Percentiles rank a stretch among this genome's conserved stretches.
Conservation (phyloP, 2,113 vertebrate species). For the Leptodactylus fuscus region DNA sequence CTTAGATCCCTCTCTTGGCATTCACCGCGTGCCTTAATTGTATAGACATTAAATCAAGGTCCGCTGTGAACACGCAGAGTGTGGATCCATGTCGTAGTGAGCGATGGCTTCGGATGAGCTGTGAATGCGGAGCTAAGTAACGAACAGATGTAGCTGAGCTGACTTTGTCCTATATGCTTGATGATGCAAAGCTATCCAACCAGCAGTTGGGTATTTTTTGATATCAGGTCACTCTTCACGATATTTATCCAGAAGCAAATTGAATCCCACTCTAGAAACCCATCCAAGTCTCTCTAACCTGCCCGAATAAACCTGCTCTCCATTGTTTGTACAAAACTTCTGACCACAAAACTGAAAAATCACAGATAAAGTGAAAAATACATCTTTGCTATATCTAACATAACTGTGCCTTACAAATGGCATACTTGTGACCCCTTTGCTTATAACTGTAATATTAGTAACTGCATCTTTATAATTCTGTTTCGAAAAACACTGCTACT, state of each 20-base stretch:
- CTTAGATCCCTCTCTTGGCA: conserved; percentile 88
- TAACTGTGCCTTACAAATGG: too few species aligned
- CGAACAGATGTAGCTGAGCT: neutral
- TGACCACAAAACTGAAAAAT: too few species aligned
- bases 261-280: neutral
- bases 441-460: neutral
- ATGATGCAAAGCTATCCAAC: neutral
- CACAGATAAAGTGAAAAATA: too few species aligned
- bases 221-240: neutral
- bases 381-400: too few species aligned
- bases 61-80: conserved; percentile 98
- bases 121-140: neutral
- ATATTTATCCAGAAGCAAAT: neutral
- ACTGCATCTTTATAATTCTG: neutral
- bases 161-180: neutral
- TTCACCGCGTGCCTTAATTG: conserved; percentile 99
- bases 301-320: neutral
- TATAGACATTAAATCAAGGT: conserved; percentile 99
- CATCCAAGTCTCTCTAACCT: too few species aligned
- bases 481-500: too few species aligned
- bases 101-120: neutral
- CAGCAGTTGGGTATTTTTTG: neutral
- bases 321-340: too few species aligned
- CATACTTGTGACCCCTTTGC: neutral
- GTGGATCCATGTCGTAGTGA: conserved; percentile 36